Evolutionary conservation across 2,113 vertebrate genomes (phyloP).

Genomic region (Hippocampus barbouri): DNA sequence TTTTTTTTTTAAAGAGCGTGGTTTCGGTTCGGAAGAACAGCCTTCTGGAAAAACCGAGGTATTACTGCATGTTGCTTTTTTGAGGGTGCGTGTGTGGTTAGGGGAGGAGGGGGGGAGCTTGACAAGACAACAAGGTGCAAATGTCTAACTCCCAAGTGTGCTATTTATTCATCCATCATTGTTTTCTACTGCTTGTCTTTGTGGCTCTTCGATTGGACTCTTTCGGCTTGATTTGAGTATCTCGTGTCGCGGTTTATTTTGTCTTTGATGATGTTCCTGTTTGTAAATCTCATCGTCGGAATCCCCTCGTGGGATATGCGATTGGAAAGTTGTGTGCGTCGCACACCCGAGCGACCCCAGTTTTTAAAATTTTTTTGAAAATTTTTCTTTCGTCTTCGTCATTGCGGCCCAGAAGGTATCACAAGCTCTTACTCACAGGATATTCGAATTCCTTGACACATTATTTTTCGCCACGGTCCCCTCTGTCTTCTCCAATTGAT

Average conservation of each 20-base stretch:
- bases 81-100: too few species aligned
- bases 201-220: too few species aligned
- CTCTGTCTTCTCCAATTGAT: background rate
- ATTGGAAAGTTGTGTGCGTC: background rate
- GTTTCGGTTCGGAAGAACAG: too few species aligned
- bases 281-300: background rate
- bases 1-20: too few species aligned
- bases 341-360: background rate
- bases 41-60: too few species aligned
- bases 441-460: constrained; percentile 61
- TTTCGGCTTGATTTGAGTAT: too few species aligned
- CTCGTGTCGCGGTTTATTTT: background rate
- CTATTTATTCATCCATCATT: too few species aligned
- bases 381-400: constrained; percentile 19
- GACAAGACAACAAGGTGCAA: too few species aligned
- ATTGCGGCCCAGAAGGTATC: constrained; percentile 33
- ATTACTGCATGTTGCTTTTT: too few species aligned
- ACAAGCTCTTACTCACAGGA: constrained; percentile 48
- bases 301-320: background rate
- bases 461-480: constrained; percentile 29
- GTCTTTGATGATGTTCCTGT: background rate
- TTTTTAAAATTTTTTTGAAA: background rate
- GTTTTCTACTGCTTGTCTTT: too few species aligned
- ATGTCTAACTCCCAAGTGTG: too few species aligned
- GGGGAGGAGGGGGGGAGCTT: too few species aligned